Conservation (phyloP, 2,113 vertebrate species). For the Mesembrinibis cayennensis region DNA sequence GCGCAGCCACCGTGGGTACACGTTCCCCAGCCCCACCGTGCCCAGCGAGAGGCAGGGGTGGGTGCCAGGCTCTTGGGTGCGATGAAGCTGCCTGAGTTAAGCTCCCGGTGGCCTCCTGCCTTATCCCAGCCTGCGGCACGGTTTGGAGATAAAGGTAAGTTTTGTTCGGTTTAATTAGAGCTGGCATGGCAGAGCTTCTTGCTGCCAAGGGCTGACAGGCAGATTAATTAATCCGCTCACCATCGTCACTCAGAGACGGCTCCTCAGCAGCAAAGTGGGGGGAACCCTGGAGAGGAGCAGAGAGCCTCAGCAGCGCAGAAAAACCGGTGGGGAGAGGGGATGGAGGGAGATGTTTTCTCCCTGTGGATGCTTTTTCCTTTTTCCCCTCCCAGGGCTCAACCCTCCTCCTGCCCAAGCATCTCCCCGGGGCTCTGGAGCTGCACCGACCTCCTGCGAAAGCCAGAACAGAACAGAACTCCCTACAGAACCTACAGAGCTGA, state of each 20-base stretch:
- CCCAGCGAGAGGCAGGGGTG: background rate
- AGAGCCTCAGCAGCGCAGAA: background rate
- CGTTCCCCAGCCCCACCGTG: background rate
- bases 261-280: background rate
- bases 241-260: background rate
- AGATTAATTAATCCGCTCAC: slow-evolving; percentile 32
- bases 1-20: rapidly evolving
- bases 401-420: rapidly evolving
- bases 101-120: background rate
- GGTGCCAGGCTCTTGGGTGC: background rate
- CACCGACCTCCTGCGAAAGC: rapidly evolving
- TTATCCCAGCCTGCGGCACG: background rate
- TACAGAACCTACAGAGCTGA: background rate
- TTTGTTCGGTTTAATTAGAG: slow-evolving; percentile 46
- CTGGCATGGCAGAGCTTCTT: background rate
- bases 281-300: background rate
- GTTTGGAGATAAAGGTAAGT: slow-evolving; percentile 6
- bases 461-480: background rate
- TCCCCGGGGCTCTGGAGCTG: background rate
- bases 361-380: background rate
- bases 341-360: background rate
- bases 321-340: background rate
- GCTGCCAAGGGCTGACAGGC: slow-evolving; percentile 51
- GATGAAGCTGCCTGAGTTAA: background rate
- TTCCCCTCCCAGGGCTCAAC: background rate